A percentile compares a stretch with the other conserved stretches of the same genome.
These are phyloP conservation scores for Phocides pigmalion DNA, from an alignment of 1,140 invertebrate genomes.

Conservation along the genomic window DNA sequence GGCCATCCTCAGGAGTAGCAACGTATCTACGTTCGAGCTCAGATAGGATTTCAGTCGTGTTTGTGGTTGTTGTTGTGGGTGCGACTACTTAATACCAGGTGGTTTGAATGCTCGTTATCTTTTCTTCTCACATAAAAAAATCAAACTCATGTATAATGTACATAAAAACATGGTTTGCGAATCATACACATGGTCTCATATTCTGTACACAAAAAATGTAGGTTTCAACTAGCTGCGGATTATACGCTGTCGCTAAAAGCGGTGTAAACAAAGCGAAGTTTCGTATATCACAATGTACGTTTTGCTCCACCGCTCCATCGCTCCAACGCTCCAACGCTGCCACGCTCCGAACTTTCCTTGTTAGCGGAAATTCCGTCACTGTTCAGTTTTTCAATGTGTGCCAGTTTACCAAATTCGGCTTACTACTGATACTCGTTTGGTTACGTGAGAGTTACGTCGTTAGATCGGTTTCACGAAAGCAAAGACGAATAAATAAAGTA, in stretches of 20 bases:
- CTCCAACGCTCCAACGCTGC: slow-evolving; percentile 11
- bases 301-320: background rate
- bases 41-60: too few species aligned
- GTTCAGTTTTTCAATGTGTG: slow-evolving; percentile 11
- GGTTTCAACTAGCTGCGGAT: background rate
- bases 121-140: too few species aligned
- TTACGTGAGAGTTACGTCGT: background rate
- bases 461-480: background rate
- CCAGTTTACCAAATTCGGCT: background rate
- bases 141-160: too few species aligned
- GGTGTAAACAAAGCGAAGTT: slow-evolving; percentile 4
- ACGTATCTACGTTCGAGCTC: too few species aligned
- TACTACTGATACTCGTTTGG: background rate
- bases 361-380: slow-evolving; percentile 12
- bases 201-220: too few species aligned
- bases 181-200: too few species aligned
- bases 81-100: too few species aligned
- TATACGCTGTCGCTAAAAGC: background rate
- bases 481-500: background rate
- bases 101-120: too few species aligned
- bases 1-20: too few species aligned
- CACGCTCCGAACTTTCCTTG: slow-evolving; percentile 12
- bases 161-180: too few species aligned
- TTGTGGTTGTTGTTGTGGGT: too few species aligned
- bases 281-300: slow-evolving; percentile 3